Evolutionary conservation across 2,888 invertebrate species (phyloP).

Genomic region (Scrobipalpa costella): DNA sequence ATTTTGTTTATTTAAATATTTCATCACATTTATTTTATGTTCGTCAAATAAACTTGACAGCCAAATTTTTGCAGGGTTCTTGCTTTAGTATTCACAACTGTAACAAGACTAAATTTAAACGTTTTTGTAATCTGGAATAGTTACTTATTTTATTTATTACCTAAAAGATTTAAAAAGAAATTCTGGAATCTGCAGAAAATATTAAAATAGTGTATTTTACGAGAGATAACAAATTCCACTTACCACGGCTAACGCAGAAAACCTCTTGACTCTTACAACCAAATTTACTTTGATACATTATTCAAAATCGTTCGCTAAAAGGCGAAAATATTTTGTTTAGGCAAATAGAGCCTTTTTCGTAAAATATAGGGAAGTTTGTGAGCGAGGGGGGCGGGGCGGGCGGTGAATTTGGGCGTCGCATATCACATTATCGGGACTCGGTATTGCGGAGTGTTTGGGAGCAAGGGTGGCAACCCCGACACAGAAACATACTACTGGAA

Average conservation of each 20-base stretch:
- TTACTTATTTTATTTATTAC: no score
- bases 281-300: constrained; percentile 19
- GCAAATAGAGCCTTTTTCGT: constrained; percentile 27
- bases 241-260: not conserved
- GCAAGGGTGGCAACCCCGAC: constrained; percentile 34
- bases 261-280: constrained; percentile 2
- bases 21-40: no score
- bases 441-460: constrained; percentile 35
- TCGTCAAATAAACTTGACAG: no score
- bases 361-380: constrained; percentile 32
- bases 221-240: constrained; percentile 6
- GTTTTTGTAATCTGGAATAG: no score
- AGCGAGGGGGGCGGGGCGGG: constrained; percentile 22
- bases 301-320: constrained; percentile 18
- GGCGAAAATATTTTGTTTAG: constrained; percentile 23
- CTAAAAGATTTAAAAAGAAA: no score
- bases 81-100: no score
- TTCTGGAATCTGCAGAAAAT: not conserved
- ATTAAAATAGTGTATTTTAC: not conserved
- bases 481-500: constrained; percentile 9
- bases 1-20: no score
- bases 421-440: constrained; percentile 51
- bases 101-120: no score
- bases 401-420: constrained; percentile 41
- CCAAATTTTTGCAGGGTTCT: no score